phyloP scores from a whole-genome alignment of 2,797 vertebrate genomes.

The Enteromius mattozi region DNA sequence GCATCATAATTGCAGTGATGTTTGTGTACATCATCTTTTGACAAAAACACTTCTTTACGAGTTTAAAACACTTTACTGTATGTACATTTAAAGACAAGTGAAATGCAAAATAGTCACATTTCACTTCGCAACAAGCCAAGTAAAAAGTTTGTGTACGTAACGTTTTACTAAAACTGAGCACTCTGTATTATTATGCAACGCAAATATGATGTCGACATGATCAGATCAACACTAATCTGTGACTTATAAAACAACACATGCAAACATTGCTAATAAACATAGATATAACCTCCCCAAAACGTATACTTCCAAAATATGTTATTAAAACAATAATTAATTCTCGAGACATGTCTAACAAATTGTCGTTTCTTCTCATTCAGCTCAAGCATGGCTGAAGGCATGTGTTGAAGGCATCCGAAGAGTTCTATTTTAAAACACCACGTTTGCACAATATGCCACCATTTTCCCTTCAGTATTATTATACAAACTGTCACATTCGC shows the following conservation, averaged over 20 bases:
- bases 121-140: background rate
- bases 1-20: background rate
- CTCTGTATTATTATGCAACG: background rate
- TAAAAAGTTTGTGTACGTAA: background rate
- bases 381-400: constrained; percentile 40
- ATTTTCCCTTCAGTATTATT: background rate
- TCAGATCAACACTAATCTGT: background rate
- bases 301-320: background rate
- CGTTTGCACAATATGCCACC: background rate
- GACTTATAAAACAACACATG: background rate
- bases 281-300: background rate
- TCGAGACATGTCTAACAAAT: background rate
- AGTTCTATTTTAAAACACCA: background rate
- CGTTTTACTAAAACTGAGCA: background rate
- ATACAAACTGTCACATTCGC: background rate
- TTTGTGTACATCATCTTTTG: background rate
- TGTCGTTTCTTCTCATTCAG: background rate
- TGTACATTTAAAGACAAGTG: background rate
- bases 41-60: background rate
- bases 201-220: background rate
- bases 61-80: background rate
- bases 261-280: background rate
- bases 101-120: background rate
- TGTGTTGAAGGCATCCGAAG: background rate
- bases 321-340: background rate